These are phyloP conservation scores for Scytalopus superciliaris DNA, from an alignment of 2,113 vertebrate species.

Conservation along the genomic window DNA sequence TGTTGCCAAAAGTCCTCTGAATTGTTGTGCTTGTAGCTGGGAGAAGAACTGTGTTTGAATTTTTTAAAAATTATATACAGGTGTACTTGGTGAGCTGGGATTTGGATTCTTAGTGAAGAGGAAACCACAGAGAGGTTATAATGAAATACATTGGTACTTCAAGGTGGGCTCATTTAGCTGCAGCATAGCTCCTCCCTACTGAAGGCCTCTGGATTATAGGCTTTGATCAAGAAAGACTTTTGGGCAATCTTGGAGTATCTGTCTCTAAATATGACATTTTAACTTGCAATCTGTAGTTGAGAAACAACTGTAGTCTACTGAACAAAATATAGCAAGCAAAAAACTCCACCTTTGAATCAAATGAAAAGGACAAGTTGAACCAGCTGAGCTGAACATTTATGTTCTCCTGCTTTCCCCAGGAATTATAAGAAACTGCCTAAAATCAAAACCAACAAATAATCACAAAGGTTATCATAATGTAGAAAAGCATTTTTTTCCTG, in stretches of 20 bases:
- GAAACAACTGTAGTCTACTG: not conserved
- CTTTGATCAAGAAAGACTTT: not conserved
- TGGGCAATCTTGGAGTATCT: not conserved
- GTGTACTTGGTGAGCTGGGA: not conserved
- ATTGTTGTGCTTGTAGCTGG: not conserved
- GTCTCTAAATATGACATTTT: not conserved
- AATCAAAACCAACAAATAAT: not conserved
- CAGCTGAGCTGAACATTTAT: not conserved
- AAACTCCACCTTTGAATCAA: not conserved
- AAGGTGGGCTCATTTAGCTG: not conserved
- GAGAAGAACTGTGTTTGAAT: not conserved
- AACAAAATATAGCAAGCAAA: not conserved
- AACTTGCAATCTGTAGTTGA: not conserved
- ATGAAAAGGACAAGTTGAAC: not conserved
- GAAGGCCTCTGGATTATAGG: not conserved
- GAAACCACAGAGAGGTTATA: not conserved
- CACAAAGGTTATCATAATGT: not conserved
- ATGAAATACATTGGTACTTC: not conserved
- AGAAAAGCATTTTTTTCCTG: not conserved
- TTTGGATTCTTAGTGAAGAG: not conserved
- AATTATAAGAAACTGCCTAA: not conserved
- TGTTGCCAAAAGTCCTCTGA: not conserved
- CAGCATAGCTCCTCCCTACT: not conserved
- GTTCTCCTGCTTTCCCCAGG: not conserved
- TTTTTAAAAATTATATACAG: not conserved